These are phyloP conservation scores for Polyodon spathula DNA, from an alignment of 2,113 vertebrate species.

Conservation along the genomic window DNA sequence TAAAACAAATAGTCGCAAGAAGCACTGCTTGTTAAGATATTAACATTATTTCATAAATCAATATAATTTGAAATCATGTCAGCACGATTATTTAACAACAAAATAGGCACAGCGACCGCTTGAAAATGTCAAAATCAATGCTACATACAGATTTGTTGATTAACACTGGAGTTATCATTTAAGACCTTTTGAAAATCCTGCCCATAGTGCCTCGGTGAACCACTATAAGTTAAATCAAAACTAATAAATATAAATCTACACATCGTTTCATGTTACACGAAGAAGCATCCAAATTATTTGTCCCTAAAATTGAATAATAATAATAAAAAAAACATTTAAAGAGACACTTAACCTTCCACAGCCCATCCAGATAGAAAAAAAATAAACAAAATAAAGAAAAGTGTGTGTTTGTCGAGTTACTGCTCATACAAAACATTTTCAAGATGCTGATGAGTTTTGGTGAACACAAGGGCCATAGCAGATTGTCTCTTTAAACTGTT, in stretches of 20 bases:
- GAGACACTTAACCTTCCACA: constrained; percentile 36
- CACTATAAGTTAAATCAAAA: background rate
- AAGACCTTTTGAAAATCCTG: too few species aligned
- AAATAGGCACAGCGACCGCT: too few species aligned
- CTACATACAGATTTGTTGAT: too few species aligned
- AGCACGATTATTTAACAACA: too few species aligned
- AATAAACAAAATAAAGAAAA: background rate
- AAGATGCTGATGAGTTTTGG: constrained; percentile 57
- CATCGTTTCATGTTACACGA: constrained; percentile 40
- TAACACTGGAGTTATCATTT: too few species aligned
- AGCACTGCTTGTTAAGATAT: too few species aligned
- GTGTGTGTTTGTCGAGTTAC: background rate
- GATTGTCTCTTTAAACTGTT: constrained; percentile 72
- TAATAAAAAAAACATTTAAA: constrained; percentile 27
- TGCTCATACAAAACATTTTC: constrained; percentile 31
- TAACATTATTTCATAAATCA: too few species aligned
- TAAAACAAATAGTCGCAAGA: too few species aligned
- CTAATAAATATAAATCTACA: constrained; percentile 2
- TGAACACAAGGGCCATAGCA: constrained; percentile 36
- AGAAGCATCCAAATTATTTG: constrained; percentile 34
- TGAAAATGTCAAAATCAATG: too few species aligned
- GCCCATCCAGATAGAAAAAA: constrained; percentile 8
- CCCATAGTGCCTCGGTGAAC: background rate
- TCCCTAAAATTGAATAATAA: constrained; percentile 22
- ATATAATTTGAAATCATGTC: too few species aligned